These are phyloP conservation scores for Coecobrya sp. DNA, from an alignment of 2,888 invertebrate genomes.

Conservation along the genomic window DNA sequence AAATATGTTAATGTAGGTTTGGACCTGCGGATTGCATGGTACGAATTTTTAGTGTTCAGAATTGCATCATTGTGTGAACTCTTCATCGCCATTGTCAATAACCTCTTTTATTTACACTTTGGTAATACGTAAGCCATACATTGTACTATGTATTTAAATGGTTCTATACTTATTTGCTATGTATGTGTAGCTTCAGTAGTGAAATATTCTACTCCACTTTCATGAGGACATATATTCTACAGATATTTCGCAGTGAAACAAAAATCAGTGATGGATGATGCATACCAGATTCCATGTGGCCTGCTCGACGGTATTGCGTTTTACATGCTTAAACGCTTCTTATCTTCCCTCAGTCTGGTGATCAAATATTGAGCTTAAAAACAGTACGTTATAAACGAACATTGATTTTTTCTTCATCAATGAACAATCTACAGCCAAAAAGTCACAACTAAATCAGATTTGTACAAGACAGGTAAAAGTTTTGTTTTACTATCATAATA, in stretches of 20 bases:
- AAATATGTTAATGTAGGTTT: conserved; percentile 20
- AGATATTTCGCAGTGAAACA: background rate
- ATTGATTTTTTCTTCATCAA: background rate
- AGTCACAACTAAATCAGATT: background rate
- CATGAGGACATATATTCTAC: background rate
- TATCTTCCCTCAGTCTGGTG: background rate
- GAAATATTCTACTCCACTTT: background rate
- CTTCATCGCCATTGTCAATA: conserved; percentile 45
- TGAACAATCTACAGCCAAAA: background rate
- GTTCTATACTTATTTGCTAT: background rate
- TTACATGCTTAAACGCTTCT: too few species aligned
- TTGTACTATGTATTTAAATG: background rate
- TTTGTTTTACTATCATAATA: background rate
- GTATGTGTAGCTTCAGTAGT: background rate
- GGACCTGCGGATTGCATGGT: background rate
- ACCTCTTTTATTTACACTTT: conserved; percentile 48
- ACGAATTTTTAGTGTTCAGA: background rate
- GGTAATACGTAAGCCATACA: background rate
- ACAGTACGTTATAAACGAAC: background rate
- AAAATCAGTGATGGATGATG: conserved; percentile 5
- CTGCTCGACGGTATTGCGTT: background rate
- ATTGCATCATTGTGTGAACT: conserved; percentile 8
- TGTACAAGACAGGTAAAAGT: background rate
- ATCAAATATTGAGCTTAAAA: background rate
- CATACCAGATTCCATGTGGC: background rate